A percentile compares a stretch with the other conserved stretches of the same genome.
Conservation (phyloP, 2,888 invertebrate genomes). For the Empis stercorea region DNA sequence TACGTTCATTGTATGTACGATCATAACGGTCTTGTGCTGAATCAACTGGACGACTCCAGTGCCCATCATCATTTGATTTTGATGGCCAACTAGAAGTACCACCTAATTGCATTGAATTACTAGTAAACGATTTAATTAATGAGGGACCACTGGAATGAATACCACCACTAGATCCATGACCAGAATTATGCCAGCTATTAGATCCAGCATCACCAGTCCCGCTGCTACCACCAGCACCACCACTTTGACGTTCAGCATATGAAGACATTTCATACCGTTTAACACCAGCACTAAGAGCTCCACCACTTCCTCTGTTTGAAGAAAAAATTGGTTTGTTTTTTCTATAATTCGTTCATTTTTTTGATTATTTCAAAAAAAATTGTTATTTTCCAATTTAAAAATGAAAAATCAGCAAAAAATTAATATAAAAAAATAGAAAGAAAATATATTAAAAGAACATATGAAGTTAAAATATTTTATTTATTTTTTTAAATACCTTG, state of each 20-base stretch:
- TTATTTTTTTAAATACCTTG: background rate
- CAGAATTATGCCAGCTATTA: conserved; percentile 14
- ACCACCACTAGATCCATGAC: conserved; percentile 11
- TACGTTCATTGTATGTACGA: conserved; percentile 34
- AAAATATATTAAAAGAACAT: no score
- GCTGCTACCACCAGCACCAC: conserved; percentile 17
- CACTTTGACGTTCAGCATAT: conserved; percentile 17
- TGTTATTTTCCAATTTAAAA: background rate
- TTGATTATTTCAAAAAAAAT: background rate
- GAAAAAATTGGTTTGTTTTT: no score
- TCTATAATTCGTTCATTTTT: no score
- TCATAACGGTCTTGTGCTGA: conserved; percentile 33
- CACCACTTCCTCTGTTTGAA: background rate
- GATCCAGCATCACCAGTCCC: conserved; percentile 23
- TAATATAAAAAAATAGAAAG: no score
- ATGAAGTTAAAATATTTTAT: background rate
- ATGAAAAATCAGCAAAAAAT: no score
- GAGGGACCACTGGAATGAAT: conserved; percentile 14
- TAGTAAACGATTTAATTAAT: conserved; percentile 30
- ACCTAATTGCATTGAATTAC: conserved; percentile 28
- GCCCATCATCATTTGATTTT: conserved; percentile 25
- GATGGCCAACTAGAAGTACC: conserved; percentile 25
- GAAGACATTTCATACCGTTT: conserved; percentile 32
- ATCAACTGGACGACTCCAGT: conserved; percentile 28
- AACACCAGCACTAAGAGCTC: conserved; percentile 8